Base-by-base conservation (phyloP, 2,113 vertebrate species). In the Hippocampus barbouri region DNA sequence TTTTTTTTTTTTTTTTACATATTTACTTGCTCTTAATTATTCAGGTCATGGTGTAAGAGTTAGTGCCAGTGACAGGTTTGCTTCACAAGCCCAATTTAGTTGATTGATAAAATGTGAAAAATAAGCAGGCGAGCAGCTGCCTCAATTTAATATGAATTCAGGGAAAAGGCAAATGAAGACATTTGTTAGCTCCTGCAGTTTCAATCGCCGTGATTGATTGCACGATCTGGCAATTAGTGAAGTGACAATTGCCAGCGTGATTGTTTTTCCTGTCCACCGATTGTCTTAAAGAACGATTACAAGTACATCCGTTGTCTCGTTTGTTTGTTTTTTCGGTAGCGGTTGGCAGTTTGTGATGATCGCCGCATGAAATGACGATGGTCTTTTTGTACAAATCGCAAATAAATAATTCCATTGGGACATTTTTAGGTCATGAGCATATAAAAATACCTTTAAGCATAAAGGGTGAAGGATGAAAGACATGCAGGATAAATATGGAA, bases 71-170 rank as follows among this genome's bases (percentile, higher is more conserved):
- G 82, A 82, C 68, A 79, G 71, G 61, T 70, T 18, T 53, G 71
- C 53, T 68, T 81, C 56, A 73, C 74, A 45, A 23, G 56, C 71
- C 59, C 63, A 76, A 76, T 81, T 69, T 81, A 34, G 54, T 18
- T 66, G 73, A 83, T 56, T 68, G 64, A 77, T 79, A 57, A 68
- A 27, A 73, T 14, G 62, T 74, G 2, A 59, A 53, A 73, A 73
- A 70, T 73, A 64, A 72, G 72, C n/a, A 62, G 75, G 51, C 0
- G 9, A 79, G 69, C 73, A 80, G 53, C 47, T 82, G 80, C 61
- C 61, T 78, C 66, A 51, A 76, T 78, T 78, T 20, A 70, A 64
- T 25, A 49, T 34, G 30, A 20, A 56, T 49, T 79, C 25, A 62
- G 27, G 69, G 62, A 30, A 68, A 69, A 71, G 51, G 47, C 23